A percentile compares a stretch with the other conserved stretches of the same genome.
phyloP scores from a whole-genome alignment of 23 tunicate species.

The Halocynthia aurantium region DNA sequence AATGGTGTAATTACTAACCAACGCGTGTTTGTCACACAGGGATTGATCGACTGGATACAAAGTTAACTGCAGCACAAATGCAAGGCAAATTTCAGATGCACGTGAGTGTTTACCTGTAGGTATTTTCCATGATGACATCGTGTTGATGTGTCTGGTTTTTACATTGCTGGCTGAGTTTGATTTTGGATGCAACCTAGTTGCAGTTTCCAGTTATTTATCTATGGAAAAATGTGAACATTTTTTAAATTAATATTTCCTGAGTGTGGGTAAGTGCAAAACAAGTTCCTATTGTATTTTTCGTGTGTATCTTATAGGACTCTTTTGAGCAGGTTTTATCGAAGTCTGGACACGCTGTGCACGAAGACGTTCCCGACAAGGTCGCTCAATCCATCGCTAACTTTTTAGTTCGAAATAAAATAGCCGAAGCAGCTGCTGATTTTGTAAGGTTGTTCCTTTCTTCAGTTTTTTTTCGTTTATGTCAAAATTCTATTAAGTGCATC shows the following conservation, averaged over 20 bases:
- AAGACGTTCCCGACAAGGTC: slow-evolving; percentile 81
- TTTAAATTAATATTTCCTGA: too few species aligned
- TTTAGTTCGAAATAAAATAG: slow-evolving; percentile 58
- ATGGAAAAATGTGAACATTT: too few species aligned
- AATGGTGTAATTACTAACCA: too few species aligned
- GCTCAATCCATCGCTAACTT: slow-evolving; percentile 60
- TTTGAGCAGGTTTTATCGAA: slow-evolving; percentile 34
- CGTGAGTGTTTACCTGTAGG: slow-evolving; percentile 7
- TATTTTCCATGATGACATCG: too few species aligned
- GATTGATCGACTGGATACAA: slow-evolving; percentile 68
- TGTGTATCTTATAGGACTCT: too few species aligned
- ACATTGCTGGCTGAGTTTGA: too few species aligned
- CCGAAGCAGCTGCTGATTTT: slow-evolving; percentile 9
- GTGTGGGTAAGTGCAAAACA: too few species aligned
- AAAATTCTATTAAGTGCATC: neutral
- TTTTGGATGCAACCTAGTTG: too few species aligned
- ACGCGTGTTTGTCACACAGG: slow-evolving; percentile 19
- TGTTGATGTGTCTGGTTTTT: too few species aligned
- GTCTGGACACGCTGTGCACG: slow-evolving; percentile 92
- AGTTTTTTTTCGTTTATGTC: neutral
- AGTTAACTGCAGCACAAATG: slow-evolving; percentile 91
- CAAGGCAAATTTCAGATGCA: slow-evolving; percentile 93
- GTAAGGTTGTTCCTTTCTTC: neutral
- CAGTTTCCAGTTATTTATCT: too few species aligned
- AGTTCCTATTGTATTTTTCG: too few species aligned